Percentiles rank a stretch among this genome's conserved stretches.
Evolutionary conservation across 2,113 vertebrate genomes (phyloP).

Genomic region (Tringa solitaria): DNA sequence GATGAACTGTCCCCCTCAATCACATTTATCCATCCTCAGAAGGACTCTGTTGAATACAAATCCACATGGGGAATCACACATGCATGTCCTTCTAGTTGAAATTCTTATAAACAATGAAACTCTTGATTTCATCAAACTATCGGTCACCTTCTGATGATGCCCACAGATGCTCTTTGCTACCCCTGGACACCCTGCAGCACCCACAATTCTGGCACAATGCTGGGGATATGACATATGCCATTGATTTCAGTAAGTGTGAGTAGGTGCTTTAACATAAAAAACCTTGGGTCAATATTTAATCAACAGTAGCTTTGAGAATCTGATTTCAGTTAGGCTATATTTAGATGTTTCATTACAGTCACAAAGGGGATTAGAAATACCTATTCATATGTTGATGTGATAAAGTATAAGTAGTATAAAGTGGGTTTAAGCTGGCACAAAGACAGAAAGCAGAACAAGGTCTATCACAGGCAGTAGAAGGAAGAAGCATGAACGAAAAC

Average conservation of each 20-base stretch:
- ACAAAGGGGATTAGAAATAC: not conserved
- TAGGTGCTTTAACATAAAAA: not conserved
- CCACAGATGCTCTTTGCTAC: not conserved
- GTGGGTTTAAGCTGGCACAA: not conserved
- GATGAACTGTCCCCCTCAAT: not conserved
- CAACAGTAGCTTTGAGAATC: not conserved
- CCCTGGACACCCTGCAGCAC: not conserved
- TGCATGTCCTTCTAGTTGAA: not conserved
- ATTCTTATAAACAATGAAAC: not conserved
- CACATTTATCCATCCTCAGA: not conserved
- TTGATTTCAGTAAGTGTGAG: not conserved
- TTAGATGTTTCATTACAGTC: not conserved
- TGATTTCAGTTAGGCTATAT: not conserved
- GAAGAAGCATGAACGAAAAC: not conserved
- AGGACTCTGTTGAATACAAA: not conserved
- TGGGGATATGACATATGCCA: not conserved
- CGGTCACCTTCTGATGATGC: not conserved
- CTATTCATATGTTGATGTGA: not conserved
- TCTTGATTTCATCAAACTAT: not conserved
- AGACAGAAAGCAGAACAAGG: not conserved
- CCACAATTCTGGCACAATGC: not conserved
- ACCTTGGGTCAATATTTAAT: not conserved
- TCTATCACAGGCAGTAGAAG: not conserved
- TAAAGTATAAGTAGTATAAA: not conserved
- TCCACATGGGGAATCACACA: not conserved